Percentiles rank a stretch among this genome's conserved stretches.
phyloP scores from a whole-genome alignment of 1,140 invertebrate genomes.

The Hylaeus anthracinus region DNA sequence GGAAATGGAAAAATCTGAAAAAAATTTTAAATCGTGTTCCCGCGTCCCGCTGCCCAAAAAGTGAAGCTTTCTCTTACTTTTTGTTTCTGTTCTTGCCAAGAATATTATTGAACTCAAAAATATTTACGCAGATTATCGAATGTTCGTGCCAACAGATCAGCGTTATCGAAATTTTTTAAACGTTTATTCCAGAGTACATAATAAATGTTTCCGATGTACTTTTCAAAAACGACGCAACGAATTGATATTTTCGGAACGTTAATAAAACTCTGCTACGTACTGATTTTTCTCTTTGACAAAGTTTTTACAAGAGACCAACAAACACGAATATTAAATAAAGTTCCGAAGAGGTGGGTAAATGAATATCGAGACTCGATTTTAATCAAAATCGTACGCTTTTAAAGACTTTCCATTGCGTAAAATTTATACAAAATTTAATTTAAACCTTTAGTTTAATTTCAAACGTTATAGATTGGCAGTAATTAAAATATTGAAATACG shows the following conservation, averaged over 20 bases:
- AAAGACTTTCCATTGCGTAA: background rate
- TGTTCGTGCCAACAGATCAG: background rate
- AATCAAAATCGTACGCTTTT: background rate
- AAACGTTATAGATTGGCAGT: background rate
- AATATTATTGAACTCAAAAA: no score
- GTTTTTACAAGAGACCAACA: background rate
- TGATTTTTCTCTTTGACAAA: background rate
- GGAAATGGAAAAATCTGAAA: no score
- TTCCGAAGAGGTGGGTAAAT: background rate
- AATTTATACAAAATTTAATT: background rate
- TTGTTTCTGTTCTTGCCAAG: no score
- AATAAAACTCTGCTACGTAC: background rate
- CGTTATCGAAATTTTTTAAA: background rate
- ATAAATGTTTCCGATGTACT: background rate
- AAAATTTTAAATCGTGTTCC: no score
- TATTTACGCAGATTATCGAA: background rate
- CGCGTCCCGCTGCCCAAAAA: no score
- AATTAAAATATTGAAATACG: background rate
- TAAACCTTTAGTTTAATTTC: background rate
- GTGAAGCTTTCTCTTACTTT: no score
- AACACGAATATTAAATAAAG: background rate
- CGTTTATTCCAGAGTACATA: background rate
- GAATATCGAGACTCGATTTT: background rate
- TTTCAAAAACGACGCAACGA: background rate
- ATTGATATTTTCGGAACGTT: slow-evolving; percentile 2